Percentiles rank a stretch among this genome's conserved stretches.
phyloP scores from a whole-genome alignment of 1,140 invertebrate species.

The Bombus picipes region DNA sequence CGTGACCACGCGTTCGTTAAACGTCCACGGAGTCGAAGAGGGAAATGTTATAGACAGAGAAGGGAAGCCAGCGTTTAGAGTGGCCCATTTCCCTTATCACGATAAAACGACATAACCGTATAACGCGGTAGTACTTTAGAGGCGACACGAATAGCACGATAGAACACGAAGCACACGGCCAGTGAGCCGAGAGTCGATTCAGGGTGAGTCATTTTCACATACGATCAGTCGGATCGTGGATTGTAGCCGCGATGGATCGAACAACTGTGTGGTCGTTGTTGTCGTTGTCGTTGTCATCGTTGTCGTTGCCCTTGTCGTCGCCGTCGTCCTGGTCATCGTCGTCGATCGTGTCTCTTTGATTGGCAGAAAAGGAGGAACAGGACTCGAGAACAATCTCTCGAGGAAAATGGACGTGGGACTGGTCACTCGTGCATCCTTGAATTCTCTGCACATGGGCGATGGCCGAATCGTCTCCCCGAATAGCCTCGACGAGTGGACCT shows the following conservation, averaged over 20 bases:
- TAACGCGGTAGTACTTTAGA: conserved; percentile 13
- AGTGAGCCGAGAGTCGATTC: neutral
- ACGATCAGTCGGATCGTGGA: conserved; percentile 51
- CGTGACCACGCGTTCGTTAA: neutral
- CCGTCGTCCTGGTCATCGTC: conserved; percentile 2
- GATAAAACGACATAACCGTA: conserved; percentile 59
- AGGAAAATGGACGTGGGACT: conserved; percentile 77
- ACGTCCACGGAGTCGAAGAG: neutral
- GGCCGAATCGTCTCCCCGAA: conserved; percentile 75
- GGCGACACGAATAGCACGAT: conserved; percentile 23
- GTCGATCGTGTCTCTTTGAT: neutral
- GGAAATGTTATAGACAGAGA: neutral
- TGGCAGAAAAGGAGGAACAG: neutral
- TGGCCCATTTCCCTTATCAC: conserved; percentile 74
- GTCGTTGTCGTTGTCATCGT: neutral
- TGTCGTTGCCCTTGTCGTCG: neutral
- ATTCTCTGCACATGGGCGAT: conserved; percentile 76
- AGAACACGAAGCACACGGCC: conserved; percentile 17
- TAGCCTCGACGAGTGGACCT: conserved; percentile 79
- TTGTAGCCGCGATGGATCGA: conserved; percentile 55
- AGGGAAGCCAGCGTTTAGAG: conserved; percentile 55
- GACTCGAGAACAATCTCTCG: neutral
- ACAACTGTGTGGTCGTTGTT: conserved; percentile 1
- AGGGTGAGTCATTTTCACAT: conserved; percentile 56
- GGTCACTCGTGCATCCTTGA: conserved; percentile 77